A percentile compares a stretch with the other conserved stretches of the same genome.
Evolutionary conservation across 2,113 vertebrate genomes (phyloP).

Genomic region (Pelvicachromis taeniatus): DNA sequence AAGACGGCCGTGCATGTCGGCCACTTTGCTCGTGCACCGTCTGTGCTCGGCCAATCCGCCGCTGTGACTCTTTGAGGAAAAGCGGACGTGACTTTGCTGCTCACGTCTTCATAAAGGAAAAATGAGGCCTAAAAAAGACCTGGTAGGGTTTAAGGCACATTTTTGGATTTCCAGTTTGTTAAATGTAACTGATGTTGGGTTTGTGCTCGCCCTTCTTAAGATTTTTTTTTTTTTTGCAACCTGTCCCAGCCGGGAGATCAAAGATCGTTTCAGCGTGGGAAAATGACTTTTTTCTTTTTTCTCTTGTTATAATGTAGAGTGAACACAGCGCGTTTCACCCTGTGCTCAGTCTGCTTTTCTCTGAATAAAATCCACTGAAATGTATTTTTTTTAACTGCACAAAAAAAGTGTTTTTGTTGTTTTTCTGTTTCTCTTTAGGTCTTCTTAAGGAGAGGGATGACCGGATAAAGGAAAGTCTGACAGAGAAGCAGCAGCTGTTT

Average conservation of each 20-base stretch:
- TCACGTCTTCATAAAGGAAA: not conserved
- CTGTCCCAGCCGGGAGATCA: not conserved
- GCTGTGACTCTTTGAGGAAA: not conserved
- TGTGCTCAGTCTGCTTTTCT: not conserved
- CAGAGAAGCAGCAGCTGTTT: constrained; percentile 85
- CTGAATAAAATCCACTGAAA: not conserved
- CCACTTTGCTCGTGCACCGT: not conserved
- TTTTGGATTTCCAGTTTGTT: not conserved
- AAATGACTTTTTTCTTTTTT: not conserved
- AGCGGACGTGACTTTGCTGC: not conserved
- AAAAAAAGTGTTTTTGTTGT: not conserved
- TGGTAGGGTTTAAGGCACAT: not conserved
- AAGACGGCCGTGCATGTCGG: not conserved
- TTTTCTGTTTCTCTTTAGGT: constrained; percentile 61
- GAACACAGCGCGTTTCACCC: not conserved
- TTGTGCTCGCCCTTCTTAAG: not conserved
- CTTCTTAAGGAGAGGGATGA: constrained; percentile 77
- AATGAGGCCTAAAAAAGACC: no score
- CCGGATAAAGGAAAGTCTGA: constrained; percentile 75
- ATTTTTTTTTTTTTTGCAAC: not conserved
- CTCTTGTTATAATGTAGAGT: not conserved
- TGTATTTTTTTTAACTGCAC: not conserved
- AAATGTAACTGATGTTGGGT: not conserved
- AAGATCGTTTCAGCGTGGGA: not conserved
- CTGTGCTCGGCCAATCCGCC: not conserved